Evolutionary conservation across 2,113 vertebrate species (phyloP).

Genomic region (Esox niger): DNA sequence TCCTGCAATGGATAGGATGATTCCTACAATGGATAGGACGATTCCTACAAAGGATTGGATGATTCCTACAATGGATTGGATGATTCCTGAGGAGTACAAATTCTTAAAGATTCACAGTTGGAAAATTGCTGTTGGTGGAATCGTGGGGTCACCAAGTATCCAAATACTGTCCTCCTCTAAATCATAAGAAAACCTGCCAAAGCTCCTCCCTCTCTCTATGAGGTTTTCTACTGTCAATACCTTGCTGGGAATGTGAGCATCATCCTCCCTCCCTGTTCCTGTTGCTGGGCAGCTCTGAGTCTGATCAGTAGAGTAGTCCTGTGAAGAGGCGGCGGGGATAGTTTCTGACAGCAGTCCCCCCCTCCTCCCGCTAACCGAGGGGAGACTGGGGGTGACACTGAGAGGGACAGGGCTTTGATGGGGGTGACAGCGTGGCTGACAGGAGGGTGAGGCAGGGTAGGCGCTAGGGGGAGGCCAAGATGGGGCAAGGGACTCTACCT

Average conservation of each 20-base stretch:
- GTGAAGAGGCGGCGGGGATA: conserved; percentile 41
- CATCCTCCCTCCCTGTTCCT: conserved; percentile 33
- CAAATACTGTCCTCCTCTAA: no score
- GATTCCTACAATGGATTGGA: no score
- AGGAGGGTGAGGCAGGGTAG: background rate
- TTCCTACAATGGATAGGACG: no score
- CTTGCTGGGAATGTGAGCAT: conserved; percentile 43
- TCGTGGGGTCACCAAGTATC: no score
- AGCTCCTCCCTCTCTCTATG: background rate
- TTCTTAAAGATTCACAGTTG: no score
- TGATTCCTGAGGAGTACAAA: no score
- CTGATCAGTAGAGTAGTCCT: conserved; percentile 50
- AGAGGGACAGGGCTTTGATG: conserved; percentile 7
- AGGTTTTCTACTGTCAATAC: conserved; percentile 34
- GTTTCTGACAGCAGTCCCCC: conserved; percentile 37
- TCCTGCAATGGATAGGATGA: no score
- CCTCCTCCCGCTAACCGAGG: background rate
- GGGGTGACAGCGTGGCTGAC: background rate
- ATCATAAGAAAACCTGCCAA: background rate
- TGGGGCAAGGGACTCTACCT: background rate
- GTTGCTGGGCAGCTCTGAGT: conserved; percentile 26
- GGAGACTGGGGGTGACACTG: conserved; percentile 5
- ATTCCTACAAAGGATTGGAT: no score
- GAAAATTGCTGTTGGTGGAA: no score
- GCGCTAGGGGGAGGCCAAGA: background rate